phyloP scores from a whole-genome alignment of 2,888 invertebrate genomes.

The Gerosis bhagava region DNA sequence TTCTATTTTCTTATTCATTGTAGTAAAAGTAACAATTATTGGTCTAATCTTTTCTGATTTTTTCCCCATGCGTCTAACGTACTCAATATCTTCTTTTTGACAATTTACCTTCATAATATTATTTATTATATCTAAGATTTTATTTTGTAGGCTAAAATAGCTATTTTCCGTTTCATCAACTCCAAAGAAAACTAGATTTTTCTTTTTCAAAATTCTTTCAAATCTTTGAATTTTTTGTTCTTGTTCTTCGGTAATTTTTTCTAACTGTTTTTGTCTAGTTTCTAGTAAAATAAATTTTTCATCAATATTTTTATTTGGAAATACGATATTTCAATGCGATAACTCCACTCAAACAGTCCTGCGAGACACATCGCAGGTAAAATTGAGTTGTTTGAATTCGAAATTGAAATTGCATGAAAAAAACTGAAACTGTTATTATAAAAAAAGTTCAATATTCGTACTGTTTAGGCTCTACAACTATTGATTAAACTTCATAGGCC shows the following conservation, averaged over 20 bases:
- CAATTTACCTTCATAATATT: slow-evolving; percentile 27
- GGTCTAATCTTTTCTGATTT: slow-evolving; percentile 22
- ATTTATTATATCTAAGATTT: slow-evolving; percentile 37
- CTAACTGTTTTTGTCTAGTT: no score
- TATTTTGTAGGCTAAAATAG: slow-evolving; percentile 37
- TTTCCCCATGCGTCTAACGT: slow-evolving; percentile 25
- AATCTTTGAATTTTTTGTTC: slow-evolving; percentile 20
- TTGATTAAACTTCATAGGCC: no score
- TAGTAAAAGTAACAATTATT: slow-evolving; percentile 17
- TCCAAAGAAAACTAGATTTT: slow-evolving; percentile 25
- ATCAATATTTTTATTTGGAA: no score
- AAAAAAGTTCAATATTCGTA: no score
- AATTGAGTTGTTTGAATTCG: no score
- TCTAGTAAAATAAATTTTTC: no score
- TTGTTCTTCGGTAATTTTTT: slow-evolving; percentile 26
- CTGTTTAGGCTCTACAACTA: no score
- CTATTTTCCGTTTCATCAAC: slow-evolving; percentile 32
- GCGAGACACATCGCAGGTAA: no score
- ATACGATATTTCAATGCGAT: no score
- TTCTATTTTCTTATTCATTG: slow-evolving; percentile 24
- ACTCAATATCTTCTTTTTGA: slow-evolving; percentile 23
- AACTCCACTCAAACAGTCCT: no score
- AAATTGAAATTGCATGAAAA: no score
- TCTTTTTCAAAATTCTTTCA: slow-evolving; percentile 24
- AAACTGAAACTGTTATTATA: no score